These are phyloP conservation scores for Syndactyla subalaris DNA, from an alignment of 2,797 vertebrate genomes.

Conservation along the genomic window DNA sequence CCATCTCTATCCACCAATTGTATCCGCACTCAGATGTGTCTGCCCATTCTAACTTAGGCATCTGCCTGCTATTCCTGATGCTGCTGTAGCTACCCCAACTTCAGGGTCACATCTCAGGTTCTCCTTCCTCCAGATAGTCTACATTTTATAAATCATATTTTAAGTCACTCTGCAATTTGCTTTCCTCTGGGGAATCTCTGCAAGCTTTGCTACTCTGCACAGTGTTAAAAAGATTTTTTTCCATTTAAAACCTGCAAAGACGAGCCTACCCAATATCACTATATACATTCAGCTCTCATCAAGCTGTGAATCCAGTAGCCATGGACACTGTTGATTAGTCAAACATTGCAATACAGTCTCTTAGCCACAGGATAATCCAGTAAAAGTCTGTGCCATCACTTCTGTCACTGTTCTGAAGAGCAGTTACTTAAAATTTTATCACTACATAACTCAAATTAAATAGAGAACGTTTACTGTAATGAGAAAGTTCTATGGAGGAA, in stretches of 20 bases:
- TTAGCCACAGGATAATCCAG: background rate
- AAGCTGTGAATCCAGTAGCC: background rate
- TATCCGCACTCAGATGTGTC: background rate
- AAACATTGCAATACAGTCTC: background rate
- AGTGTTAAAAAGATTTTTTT: background rate
- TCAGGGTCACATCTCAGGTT: background rate
- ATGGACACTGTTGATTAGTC: background rate
- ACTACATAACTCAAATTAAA: background rate
- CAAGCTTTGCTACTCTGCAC: background rate
- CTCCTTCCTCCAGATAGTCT: rapidly evolving
- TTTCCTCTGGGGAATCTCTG: background rate
- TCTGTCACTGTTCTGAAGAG: background rate
- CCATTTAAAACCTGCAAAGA: background rate
- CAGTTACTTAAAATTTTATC: background rate
- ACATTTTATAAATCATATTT: background rate
- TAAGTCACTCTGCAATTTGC: background rate
- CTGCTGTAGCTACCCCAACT: background rate
- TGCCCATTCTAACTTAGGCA: background rate
- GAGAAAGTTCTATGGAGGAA: background rate
- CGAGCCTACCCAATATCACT: background rate
- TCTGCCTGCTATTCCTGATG: background rate
- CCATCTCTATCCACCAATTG: background rate
- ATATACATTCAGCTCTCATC: background rate
- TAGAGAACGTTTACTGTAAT: background rate
- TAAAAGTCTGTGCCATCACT: background rate